Base-by-base conservation (phyloP, 1,140 invertebrate genomes). In the Drosophila burlai region DNA sequence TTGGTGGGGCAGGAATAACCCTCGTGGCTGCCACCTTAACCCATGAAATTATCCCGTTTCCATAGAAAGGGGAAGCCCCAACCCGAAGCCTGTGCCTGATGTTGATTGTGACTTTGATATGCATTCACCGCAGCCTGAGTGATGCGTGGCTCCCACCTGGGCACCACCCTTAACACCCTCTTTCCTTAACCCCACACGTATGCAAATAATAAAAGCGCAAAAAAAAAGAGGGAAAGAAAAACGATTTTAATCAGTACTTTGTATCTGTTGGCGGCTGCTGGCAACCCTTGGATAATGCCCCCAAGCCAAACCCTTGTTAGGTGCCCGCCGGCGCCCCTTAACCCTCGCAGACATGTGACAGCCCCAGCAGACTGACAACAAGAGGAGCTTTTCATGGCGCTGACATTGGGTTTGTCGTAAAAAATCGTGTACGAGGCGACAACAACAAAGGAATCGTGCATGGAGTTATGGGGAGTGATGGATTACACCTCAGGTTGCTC, bases 51-150 rank as follows among this genome's bases (percentile, higher is more conserved):
- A 90, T 81, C 74, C 84, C n/a, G 34, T 4, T 57, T 54, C 66
- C 43, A 73, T 57, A 89, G 80, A 73, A 73, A 16, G 15, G 21
- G 24, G 47, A 43, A 55, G 47, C 61, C 78, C 52, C 36, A 57
- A 55, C 59, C 34, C 8, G 24, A 64, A 64, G 26, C 49, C 55
- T 66, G 66, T 72, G 50, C 62, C 77, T 62, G 72, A 77, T 76
- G 79, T 80, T 90, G 86, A 90, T 91, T 91, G 78, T 85, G 85
- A 90, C 85, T 90, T 90, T 90, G 85, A 90, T 90, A 90, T 85
- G 86, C 84, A 81, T 81, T 84, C 81, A 83, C 54, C 63, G 58
- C 76, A 73, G 67, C 67, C 77, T 80, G 85, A 89, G 78, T 90
- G 84, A 89, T 87, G 84, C 72, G 63, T 36, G 16, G 58, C 55